Percentiles rank a stretch among this genome's conserved stretches.
Evolutionary conservation across 2,797 vertebrate genomes (phyloP).

Genomic region (Diplodus puntazzo): DNA sequence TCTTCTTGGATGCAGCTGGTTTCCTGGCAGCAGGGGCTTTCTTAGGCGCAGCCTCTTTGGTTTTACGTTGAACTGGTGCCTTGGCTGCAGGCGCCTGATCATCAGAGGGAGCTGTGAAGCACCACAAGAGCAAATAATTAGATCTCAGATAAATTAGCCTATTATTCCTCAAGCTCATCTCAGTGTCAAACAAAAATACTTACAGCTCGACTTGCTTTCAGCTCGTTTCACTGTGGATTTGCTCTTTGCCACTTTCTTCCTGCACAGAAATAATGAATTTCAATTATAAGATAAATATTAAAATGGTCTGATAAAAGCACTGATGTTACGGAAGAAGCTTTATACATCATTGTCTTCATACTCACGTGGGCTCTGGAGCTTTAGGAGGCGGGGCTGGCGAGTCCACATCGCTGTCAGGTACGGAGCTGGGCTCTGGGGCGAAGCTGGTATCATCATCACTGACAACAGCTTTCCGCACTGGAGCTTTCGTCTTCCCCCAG

Average conservation of each 20-base stretch:
- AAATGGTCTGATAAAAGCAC: not conserved
- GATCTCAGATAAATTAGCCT: not conserved
- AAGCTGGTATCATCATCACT: conserved; percentile 71
- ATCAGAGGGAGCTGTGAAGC: conserved; percentile 66
- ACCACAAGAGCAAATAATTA: conserved; percentile 1
- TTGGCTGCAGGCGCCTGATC: conserved; percentile 54
- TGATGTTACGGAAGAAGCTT: not conserved
- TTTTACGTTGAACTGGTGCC: conserved; percentile 66
- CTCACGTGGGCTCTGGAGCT: conserved; percentile 66
- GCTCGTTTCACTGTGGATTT: conserved; percentile 58
- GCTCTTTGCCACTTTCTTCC: conserved; percentile 74
- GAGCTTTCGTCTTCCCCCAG: conserved; percentile 47
- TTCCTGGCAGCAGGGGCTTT: conserved; percentile 76
- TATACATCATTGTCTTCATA: not conserved
- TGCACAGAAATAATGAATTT: conserved; percentile 37
- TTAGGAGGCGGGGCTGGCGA: conserved; percentile 61
- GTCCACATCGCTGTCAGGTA: conserved; percentile 61
- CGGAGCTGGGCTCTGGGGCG: conserved; percentile 3
- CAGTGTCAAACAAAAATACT: conserved; percentile 44
- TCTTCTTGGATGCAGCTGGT: conserved; percentile 82
- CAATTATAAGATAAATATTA: not conserved
- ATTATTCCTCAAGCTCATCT: not conserved
- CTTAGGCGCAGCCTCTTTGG: conserved; percentile 72
- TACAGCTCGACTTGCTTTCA: conserved; percentile 67
- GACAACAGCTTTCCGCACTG: conserved; percentile 43